phyloP scores from a whole-genome alignment of 2,797 vertebrate genomes.

The Danio albolineatus region DNA sequence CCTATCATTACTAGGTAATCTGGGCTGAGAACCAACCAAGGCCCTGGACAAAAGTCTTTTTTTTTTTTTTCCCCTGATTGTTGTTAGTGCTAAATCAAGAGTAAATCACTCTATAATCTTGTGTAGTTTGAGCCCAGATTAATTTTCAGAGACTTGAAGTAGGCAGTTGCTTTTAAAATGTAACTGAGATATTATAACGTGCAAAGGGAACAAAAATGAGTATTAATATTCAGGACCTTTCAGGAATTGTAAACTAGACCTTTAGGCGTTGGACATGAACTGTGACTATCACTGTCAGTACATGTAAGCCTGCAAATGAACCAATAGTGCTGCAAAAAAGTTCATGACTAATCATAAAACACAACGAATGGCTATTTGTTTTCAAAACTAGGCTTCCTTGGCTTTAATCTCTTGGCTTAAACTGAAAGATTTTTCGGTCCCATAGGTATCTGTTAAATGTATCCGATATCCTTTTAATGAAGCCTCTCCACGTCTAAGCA shows the following conservation, averaged over 20 bases:
- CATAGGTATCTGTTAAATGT: slow-evolving; percentile 11
- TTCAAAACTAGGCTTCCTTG: not conserved
- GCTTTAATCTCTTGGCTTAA: slow-evolving; percentile 14
- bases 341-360: not conserved
- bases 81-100: no score
- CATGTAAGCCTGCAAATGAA: not conserved
- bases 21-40: no score
- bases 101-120: no score
- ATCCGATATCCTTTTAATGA: slow-evolving; percentile 35
- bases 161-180: not conserved
- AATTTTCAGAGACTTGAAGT: not conserved
- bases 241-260: slow-evolving; percentile 1
- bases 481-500: slow-evolving; percentile 1
- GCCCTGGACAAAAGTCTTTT: no score
- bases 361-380: not conserved
- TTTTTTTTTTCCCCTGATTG: no score
- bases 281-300: slow-evolving; percentile 5
- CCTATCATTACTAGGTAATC: no score
- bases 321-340: not conserved
- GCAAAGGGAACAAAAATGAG: not conserved
- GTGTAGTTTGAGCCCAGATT: no score
- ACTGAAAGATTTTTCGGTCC: not conserved
- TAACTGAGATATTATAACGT: not conserved
- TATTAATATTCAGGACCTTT: not conserved
- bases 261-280: slow-evolving; percentile 8